phyloP scores from a whole-genome alignment of 92 coral and sea anemone genomes.

The Phymanthus crucifer region DNA sequence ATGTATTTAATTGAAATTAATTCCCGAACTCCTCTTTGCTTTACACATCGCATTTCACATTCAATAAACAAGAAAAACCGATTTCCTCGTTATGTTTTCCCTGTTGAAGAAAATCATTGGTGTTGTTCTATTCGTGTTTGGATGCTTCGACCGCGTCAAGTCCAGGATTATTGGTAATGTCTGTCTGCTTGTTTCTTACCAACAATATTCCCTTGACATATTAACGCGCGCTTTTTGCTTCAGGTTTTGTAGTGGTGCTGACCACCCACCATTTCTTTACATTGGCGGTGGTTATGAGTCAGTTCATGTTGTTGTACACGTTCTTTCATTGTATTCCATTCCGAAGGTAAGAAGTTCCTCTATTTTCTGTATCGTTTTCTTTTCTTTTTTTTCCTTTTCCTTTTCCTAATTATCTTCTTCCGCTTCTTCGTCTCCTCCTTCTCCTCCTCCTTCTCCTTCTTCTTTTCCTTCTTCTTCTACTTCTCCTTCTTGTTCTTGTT shows the following conservation, averaged over 20 bases:
- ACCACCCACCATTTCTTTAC: background rate
- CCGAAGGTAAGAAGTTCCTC: conserved; percentile 7
- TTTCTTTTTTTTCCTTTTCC: no score
- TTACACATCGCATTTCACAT: background rate
- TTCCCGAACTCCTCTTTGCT: no score
- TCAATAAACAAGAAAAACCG: background rate
- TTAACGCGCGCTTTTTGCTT: background rate
- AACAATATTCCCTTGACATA: background rate
- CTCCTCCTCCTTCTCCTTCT: no score
- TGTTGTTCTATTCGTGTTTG: background rate
- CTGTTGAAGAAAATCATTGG: background rate
- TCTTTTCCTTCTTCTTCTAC: no score
- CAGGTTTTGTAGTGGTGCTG: conserved; percentile 1
- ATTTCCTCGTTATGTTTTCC: background rate
- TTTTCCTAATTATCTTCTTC: no score
- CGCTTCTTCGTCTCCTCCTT: no score
- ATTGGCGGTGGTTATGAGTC: background rate
- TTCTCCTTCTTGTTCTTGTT: no score
- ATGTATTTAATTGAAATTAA: no score
- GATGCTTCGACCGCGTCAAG: conserved; percentile 3
- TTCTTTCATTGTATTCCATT: background rate
- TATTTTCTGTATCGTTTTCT: no score
- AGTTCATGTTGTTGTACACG: conserved; percentile 3
- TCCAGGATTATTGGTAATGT: background rate
- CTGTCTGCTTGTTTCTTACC: background rate